Evolutionary conservation across 37 sponge, comb jelly and placozoan species (phyloP).

Genomic region (Diacarnus erythraeanus): DNA sequence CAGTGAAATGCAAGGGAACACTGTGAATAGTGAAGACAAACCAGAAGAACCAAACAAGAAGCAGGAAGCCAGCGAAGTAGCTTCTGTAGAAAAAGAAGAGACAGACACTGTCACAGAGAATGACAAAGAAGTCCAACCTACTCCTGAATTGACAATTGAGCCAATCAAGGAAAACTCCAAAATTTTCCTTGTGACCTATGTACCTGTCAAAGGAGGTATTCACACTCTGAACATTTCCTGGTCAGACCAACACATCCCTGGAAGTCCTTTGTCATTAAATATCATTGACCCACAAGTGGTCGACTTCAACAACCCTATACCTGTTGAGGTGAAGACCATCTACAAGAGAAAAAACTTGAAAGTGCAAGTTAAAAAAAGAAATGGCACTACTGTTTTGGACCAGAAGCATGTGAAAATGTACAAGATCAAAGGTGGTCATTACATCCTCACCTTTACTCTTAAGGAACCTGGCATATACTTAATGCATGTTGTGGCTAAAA

Average conservation of each 20-base stretch:
- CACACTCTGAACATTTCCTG: conserved; percentile 51
- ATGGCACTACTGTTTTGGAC: background rate
- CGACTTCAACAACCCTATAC: conserved; percentile 31
- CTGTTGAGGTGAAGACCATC: conserved; percentile 33
- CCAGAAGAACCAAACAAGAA: background rate
- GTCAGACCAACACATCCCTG: conserved; percentile 48
- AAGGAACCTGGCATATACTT: conserved; percentile 52
- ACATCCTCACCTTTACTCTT: conserved; percentile 46
- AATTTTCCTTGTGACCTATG: conserved; percentile 53
- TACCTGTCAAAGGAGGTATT: conserved; percentile 39
- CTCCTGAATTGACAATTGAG: background rate
- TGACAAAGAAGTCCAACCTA: background rate
- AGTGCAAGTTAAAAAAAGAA: conserved; percentile 29
- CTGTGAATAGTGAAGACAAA: background rate
- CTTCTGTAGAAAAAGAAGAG: background rate
- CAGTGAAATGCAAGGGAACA: background rate
- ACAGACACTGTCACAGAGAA: background rate
- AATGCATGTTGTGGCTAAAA: conserved; percentile 22
- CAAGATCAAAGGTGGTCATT: conserved; percentile 44
- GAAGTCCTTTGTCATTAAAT: conserved; percentile 45
- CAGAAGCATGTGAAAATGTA: conserved; percentile 59
- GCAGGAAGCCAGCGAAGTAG: background rate
- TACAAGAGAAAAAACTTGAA: conserved; percentile 53
- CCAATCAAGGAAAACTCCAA: conserved; percentile 3
- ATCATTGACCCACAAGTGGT: conserved; percentile 13